phyloP scores from a whole-genome alignment of 2,797 vertebrate genomes.

The Pristis pectinata region DNA sequence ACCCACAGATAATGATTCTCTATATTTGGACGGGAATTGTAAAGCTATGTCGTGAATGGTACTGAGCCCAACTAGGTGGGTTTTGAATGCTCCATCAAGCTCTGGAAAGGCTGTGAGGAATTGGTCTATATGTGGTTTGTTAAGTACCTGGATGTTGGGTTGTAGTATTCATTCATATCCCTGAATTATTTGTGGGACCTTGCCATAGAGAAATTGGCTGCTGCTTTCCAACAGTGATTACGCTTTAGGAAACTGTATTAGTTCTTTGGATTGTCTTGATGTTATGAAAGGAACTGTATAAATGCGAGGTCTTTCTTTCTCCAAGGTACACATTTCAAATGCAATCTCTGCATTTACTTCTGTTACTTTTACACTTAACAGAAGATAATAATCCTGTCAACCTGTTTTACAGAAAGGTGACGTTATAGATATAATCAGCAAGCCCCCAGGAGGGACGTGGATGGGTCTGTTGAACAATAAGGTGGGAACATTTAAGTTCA shows the following conservation, averaged over 20 bases:
- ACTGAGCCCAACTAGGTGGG: background rate
- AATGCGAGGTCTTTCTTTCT: background rate
- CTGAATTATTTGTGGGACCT: background rate
- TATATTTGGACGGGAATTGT: background rate
- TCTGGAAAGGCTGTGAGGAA: background rate
- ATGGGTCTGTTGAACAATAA: conserved; percentile 98
- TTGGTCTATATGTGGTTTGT: background rate
- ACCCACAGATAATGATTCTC: background rate
- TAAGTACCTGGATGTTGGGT: background rate
- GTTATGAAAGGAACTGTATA: background rate
- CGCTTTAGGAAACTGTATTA: background rate
- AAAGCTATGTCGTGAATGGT: background rate
- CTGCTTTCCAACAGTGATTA: background rate
- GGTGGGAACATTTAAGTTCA: conserved; percentile 98
- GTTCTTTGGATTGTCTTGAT: background rate
- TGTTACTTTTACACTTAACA: background rate
- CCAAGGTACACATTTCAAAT: too few relatives aligned
- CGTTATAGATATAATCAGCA: conserved; percentile 97
- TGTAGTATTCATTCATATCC: background rate
- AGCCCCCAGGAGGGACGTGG: conserved; percentile 98
- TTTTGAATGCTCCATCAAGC: background rate
- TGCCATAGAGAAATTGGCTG: background rate
- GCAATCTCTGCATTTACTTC: background rate
- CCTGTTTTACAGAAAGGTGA: conserved; percentile 75
- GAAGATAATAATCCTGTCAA: background rate